Conservation (phyloP, 2,888 invertebrate species). For the Boloria euphrosyne region DNA sequence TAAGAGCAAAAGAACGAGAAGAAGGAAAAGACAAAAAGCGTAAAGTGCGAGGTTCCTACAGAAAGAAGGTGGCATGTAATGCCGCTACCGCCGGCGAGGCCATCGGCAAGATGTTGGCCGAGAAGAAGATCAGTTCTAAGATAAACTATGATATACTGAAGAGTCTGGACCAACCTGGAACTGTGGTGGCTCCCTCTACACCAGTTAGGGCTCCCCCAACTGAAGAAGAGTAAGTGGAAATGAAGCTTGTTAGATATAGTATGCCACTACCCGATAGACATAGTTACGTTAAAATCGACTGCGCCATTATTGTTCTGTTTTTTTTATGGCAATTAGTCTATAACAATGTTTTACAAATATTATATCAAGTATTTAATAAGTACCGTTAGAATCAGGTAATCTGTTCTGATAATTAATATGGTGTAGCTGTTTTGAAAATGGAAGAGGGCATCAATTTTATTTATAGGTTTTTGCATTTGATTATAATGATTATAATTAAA, state of each 20-base stretch:
- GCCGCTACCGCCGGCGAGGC: conserved; percentile 93
- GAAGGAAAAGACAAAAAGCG: conserved; percentile 93
- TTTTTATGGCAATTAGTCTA: no score
- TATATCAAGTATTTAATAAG: no score
- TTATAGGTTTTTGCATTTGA: no score
- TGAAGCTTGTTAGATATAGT: not conserved
- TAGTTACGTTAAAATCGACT: no score
- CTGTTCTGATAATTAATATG: no score
- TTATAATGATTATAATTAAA: no score
- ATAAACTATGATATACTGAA: conserved; percentile 98
- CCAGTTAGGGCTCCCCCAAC: not conserved
- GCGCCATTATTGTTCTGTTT: no score
- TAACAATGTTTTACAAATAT: no score
- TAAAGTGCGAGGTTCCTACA: conserved; percentile 85
- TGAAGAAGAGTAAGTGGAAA: conserved; percentile 22
- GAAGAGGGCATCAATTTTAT: no score
- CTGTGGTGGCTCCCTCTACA: conserved; percentile 31
- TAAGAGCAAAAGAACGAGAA: conserved; percentile 89
- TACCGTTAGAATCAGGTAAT: no score
- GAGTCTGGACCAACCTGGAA: conserved; percentile 84
- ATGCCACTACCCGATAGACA: no score
- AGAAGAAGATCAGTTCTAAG: conserved; percentile 97
- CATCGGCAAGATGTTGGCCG: conserved; percentile 96
- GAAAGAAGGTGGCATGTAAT: conserved; percentile 83
- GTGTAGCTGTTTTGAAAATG: no score